phyloP scores from a whole-genome alignment of 2,113 vertebrate genomes.

The Brachypodius melanocephalos region DNA sequence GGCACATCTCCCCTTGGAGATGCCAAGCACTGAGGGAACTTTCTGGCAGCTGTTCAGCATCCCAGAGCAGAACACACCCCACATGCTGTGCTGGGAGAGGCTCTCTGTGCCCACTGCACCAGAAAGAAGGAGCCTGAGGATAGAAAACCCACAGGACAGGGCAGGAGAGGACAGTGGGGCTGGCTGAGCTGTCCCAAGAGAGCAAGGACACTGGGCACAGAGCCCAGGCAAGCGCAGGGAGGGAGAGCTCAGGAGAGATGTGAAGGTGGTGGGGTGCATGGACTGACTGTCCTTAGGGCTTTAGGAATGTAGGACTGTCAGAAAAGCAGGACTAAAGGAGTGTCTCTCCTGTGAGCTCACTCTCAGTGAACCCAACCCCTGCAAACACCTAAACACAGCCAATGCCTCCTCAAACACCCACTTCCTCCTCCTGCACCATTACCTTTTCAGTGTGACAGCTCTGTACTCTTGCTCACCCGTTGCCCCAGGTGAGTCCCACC shows the following conservation, averaged over 20 bases:
- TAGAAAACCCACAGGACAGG: background rate
- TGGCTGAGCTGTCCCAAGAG: background rate
- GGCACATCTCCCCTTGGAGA: background rate
- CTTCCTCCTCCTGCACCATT: background rate
- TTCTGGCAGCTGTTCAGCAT: background rate
- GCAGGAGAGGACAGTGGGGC: background rate
- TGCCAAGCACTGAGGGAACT: background rate
- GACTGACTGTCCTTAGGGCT: background rate
- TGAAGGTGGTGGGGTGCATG: rapidly evolving
- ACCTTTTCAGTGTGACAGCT: background rate
- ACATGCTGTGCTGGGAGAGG: background rate
- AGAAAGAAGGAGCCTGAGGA: background rate
- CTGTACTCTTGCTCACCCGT: background rate
- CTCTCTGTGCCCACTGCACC: background rate
- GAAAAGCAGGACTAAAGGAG: background rate
- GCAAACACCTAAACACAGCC: background rate
- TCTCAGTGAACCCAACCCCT: background rate
- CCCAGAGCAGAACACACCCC: background rate
- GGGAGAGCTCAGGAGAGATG: background rate
- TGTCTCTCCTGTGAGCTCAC: background rate
- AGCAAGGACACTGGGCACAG: background rate
- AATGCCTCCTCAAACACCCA: background rate
- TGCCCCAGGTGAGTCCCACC: background rate
- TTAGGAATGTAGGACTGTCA: rapidly evolving
- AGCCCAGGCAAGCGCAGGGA: background rate